These are phyloP conservation scores for Upupa epops DNA, from an alignment of 2,113 vertebrate species.

Conservation along the genomic window DNA sequence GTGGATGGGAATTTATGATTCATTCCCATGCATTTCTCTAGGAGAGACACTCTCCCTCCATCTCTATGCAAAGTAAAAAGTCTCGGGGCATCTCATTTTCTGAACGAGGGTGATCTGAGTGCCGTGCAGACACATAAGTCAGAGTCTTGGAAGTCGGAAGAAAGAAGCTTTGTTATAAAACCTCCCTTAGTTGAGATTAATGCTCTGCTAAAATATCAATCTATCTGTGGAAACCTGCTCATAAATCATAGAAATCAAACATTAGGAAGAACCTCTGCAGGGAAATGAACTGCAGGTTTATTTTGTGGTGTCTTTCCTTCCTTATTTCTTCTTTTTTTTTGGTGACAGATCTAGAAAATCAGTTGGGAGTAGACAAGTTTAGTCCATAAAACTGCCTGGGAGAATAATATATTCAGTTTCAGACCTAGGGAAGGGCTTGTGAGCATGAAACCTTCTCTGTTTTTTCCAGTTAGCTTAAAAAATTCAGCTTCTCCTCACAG, in stretches of 20 bases:
- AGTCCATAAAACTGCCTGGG: slow-evolving; percentile 33
- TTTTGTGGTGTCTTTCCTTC: not conserved
- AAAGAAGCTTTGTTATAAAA: slow-evolving; percentile 35
- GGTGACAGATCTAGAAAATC: slow-evolving; percentile 25
- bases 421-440: not conserved
- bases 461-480: slow-evolving; percentile 33
- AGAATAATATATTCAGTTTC: slow-evolving; percentile 21
- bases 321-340: not conserved
- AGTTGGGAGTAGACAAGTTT: not conserved
- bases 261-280: not conserved
- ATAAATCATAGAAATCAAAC: slow-evolving; percentile 33
- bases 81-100: not conserved
- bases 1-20: slow-evolving; percentile 35
- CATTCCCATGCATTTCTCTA: slow-evolving; percentile 11
- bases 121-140: slow-evolving; percentile 2
- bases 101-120: not conserved
- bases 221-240: not conserved
- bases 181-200: slow-evolving; percentile 9
- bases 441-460: not conserved
- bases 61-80: slow-evolving; percentile 41
- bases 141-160: not conserved
- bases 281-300: slow-evolving; percentile 10
- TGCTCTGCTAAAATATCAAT: slow-evolving; percentile 25
- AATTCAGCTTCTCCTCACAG: not conserved
- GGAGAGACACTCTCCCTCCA: not conserved